A percentile compares a stretch with the other conserved stretches of the same genome.
These are phyloP conservation scores for Bos indicus DNA, from an alignment of 2,113 vertebrate genomes.

Conservation along the genomic window DNA sequence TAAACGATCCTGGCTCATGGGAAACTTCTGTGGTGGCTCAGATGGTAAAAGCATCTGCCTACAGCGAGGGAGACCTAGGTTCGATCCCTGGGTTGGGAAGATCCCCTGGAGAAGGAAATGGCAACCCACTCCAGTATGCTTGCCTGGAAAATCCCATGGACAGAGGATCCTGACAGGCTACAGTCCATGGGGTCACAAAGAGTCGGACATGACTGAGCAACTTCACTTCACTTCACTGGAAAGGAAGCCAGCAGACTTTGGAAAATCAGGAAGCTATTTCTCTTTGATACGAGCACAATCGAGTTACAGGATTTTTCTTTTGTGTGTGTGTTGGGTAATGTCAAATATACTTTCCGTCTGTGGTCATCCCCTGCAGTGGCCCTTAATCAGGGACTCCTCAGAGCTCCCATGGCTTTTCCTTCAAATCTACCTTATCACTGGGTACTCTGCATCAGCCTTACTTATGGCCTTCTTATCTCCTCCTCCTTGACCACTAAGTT, in stretches of 20 bases:
- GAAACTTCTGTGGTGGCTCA: background rate
- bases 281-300: background rate
- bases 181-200: background rate
- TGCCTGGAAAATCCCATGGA: background rate
- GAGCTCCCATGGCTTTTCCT: background rate
- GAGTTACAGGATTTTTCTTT: background rate
- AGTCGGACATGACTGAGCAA: background rate
- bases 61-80: fast-evolving
- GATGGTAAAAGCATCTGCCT: background rate
- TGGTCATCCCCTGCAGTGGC: background rate
- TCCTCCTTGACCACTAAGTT: background rate
- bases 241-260: background rate
- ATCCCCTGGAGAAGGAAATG: background rate
- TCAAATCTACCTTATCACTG: background rate
- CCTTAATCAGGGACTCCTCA: background rate
- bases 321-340: background rate
- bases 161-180: background rate
- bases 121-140: background rate
- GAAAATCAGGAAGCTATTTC: background rate
- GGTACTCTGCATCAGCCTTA: background rate
- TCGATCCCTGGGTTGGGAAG: background rate
- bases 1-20: background rate
- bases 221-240: background rate
- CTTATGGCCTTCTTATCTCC: background rate
- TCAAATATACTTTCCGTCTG: background rate